phyloP scores from a whole-genome alignment of 1,140 invertebrate genomes.

The Acromyrmex echinatior region DNA sequence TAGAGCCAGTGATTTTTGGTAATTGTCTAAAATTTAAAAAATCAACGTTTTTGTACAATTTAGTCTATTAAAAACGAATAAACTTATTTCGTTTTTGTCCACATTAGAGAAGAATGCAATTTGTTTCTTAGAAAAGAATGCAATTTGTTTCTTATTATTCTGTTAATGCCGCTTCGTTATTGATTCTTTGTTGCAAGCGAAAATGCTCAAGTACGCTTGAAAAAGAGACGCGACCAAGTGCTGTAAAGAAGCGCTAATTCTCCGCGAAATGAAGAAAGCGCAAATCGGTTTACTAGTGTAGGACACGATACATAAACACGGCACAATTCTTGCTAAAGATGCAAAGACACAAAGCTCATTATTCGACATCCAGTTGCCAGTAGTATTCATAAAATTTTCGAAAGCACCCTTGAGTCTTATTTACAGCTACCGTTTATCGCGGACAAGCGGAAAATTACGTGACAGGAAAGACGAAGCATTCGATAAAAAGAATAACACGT shows the following conservation, averaged over 20 bases:
- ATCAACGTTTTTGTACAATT: neutral
- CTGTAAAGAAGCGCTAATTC: neutral
- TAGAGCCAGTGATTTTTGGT: too few species aligned
- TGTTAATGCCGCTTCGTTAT: conserved; percentile 12
- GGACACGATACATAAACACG: conserved; percentile 1
- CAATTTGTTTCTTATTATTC: neutral
- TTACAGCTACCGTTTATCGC: neutral
- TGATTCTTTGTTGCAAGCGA: neutral
- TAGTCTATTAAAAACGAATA: neutral
- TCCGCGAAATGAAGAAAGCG: neutral
- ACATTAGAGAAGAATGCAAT: neutral
- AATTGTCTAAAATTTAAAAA: neutral
- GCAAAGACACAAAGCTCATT: neutral
- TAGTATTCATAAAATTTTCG: neutral
- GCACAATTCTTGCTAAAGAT: conserved; percentile 1
- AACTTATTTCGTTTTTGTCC: neutral
- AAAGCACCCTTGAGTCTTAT: neutral
- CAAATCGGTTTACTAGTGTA: conserved; percentile 5
- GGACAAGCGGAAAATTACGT: neutral
- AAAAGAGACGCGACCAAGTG: neutral
- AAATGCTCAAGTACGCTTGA: neutral
- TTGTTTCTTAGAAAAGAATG: neutral
- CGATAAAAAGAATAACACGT: neutral
- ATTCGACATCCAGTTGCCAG: neutral
- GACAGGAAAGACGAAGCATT: neutral